Evolutionary conservation across 1,140 invertebrate genomes (phyloP), one percentile per base, ranked within the genome.

Genomic region (Micrasema minimum): DNA sequence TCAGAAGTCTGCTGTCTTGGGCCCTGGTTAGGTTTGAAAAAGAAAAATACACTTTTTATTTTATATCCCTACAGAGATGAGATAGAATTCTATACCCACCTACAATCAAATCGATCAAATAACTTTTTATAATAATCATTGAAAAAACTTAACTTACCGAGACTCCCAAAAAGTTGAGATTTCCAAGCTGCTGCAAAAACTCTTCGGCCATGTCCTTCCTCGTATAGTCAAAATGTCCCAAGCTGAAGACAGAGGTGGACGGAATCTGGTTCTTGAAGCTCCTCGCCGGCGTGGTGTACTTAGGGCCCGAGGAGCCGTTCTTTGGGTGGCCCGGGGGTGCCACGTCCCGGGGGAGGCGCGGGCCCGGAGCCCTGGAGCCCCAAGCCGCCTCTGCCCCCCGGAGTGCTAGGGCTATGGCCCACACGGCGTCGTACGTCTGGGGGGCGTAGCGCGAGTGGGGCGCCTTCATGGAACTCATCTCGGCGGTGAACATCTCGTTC

Each of bases 341-440:
- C 16, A 14, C 12, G n/a, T 67, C 51, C n/a, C n/a, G n/a, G n/a
- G n/a, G n/a, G n/a, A n/a, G n/a, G n/a, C n/a, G n/a, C 12, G 12
- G 14, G 14, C 0, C 0, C 14, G 35, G 26, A 20, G 6, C 26
- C 31, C 45, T 14, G 37, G 45, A 14, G 26, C 53, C 45, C 83
- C 82, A 83, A 7, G 80, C 70, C 4, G 78, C 75, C 77, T 88
- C 84, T 1, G 88, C 83, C 70, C 82, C 82, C 57, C 84, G 82
- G 41, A 95, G 79, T 0, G 91, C 90, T 11, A 94, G 77, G 0
- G 93, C 93, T 71, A 96, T 92, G 0, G 93, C 90, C 94, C 94
- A 96, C 0, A 96, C 89, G 0, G 94, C 94, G 76, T 97, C 95
- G 78, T 95, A 97, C 0, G 92, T 90, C 77, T 94, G 91, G 0